Evolutionary conservation across 2,888 invertebrate genomes (phyloP).

Genomic region (Cephus sareptanus): DNA sequence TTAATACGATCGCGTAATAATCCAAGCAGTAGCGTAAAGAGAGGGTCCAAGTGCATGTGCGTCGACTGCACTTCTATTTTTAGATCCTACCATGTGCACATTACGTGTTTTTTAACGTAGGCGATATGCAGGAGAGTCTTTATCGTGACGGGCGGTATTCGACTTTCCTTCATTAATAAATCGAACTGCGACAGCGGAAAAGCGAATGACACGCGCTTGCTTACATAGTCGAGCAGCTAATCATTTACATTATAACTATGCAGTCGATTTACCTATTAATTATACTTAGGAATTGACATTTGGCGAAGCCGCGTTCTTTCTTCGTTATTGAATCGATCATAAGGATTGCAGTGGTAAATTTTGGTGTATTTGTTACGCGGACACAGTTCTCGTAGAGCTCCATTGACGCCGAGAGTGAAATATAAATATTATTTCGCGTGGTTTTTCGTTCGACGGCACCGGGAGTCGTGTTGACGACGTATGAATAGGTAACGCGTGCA

Average conservation of each 20-base stretch:
- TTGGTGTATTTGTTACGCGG: not conserved
- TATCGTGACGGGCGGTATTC: not conserved
- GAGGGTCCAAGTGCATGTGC: slow-evolving; percentile 25
- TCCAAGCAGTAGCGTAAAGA: slow-evolving; percentile 13
- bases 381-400: not conserved
- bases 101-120: slow-evolving; percentile 31
- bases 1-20: slow-evolving; percentile 14
- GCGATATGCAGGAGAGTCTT: not conserved
- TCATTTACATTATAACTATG: not conserved
- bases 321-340: no score
- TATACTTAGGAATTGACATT: not conserved
- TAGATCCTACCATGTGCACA: slow-evolving; percentile 31
- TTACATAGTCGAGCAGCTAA: not conserved
- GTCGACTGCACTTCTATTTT: slow-evolving; percentile 38
- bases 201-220: not conserved
- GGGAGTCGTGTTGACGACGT: not conserved
- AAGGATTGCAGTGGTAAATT: not conserved
- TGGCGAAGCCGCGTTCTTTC: not conserved
- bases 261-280: not conserved
- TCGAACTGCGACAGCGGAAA: not conserved
- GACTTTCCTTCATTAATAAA: not conserved
- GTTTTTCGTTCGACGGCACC: not conserved
- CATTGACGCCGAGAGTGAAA: not conserved
- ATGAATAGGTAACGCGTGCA: not conserved
- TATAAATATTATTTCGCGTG: not conserved